Base-by-base conservation (phyloP, 2,113 vertebrate genomes). In the Mus spicilegus region DNA sequence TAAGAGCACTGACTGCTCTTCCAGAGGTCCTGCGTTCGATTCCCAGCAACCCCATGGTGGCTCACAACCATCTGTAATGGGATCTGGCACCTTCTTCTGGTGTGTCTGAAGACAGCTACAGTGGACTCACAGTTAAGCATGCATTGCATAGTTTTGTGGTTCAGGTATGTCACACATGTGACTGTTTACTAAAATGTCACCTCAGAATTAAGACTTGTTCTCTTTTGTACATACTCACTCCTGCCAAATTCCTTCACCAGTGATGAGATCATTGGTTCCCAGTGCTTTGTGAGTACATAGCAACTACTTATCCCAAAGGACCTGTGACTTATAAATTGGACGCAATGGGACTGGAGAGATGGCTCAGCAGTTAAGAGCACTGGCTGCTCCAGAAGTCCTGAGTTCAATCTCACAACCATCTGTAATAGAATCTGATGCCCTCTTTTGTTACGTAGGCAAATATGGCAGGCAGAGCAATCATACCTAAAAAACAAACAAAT, bases 171-270 rank as follows among this genome's bases (percentile, higher is more conserved):
- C 72, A 72, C 67, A 75, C 81, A 56, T 65, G 58, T 54, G 63
- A 72, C 84, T 26, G 33, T 90, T 94, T 85, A 69, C 46, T 90
- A 36, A 91, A 89, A 91, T 12, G 3, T 49, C 75, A 56, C 30
- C 46, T 49, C 46, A 92, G 26, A 93, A 86, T 82, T 94, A 46
- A 26, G 67, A 51, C 77, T 92, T 24, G n/a, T 69, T 95, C 88
- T 3, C 14, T 72, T 84, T 75, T 87, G 39, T 72, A 30, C 28
- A 42, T 36, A 51, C 36, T 95, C 17, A 54, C 6, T 75, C 56
- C 42, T 77, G 88, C 70, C 82, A 49, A 67, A 89, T 91, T 86
- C 28, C 20, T 95, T 95, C 9, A 20, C 51, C 58, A 11, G 82
- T 90, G 39, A 85, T 67, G 70, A 9, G 42, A 84, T 85, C 13